Conservation (phyloP, 2,888 invertebrate genomes). For the Standfussiana lucernea region DNA sequence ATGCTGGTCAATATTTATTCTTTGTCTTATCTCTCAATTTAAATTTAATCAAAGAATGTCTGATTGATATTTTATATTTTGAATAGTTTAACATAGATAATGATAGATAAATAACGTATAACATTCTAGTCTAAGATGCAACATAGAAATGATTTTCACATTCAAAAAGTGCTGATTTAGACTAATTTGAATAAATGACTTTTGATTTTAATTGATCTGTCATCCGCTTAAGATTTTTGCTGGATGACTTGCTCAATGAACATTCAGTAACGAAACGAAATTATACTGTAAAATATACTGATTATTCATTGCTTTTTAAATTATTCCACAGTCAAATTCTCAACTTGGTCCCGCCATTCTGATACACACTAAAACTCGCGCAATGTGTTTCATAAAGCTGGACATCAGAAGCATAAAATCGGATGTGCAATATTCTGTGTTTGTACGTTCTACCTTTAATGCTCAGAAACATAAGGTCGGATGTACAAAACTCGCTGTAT, state of each 20-base stretch:
- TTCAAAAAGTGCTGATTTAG: background rate
- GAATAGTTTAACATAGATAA: conserved; percentile 19
- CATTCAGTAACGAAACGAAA: background rate
- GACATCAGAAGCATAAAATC: too few relatives aligned
- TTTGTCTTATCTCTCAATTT: conserved; percentile 34
- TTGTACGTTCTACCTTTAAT: too few relatives aligned
- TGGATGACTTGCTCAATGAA: background rate
- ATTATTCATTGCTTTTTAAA: background rate
- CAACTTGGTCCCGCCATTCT: background rate
- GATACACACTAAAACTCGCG: background rate
- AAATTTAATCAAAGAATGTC: conserved; percentile 20
- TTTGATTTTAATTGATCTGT: background rate
- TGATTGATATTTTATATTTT: background rate
- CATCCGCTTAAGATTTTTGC: background rate
- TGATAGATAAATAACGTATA: background rate
- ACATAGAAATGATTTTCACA: background rate
- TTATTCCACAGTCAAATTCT: background rate
- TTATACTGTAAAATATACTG: background rate
- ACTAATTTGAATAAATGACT: background rate
- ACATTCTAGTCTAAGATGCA: background rate
- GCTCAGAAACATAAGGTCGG: too few relatives aligned
- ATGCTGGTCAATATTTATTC: background rate
- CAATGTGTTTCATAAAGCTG: background rate
- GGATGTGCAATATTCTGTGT: too few relatives aligned
- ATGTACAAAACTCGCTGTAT: too few relatives aligned